Conservation (phyloP, 2,113 vertebrate genomes). For the Corythaeola cristata region DNA sequence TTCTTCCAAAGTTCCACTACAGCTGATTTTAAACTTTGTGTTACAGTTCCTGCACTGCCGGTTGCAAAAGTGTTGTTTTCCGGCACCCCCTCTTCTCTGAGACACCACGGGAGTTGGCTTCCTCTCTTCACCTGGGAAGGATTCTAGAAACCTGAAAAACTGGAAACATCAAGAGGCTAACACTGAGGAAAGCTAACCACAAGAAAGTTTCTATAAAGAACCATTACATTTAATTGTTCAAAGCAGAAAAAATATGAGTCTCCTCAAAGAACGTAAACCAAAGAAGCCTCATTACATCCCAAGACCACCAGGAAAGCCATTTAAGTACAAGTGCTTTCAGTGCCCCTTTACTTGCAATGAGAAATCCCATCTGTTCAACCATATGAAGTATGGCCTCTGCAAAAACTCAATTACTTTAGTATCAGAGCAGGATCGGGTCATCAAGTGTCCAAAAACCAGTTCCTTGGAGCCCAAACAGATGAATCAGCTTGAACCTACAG, state of each 20-base stretch:
- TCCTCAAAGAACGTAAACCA: constrained; percentile 89
- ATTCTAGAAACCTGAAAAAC: constrained; percentile 57
- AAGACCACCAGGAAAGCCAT: constrained; percentile 93
- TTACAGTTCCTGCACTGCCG: constrained; percentile 57
- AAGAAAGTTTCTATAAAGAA: not conserved
- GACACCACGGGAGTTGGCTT: not conserved
- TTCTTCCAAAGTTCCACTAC: not conserved
- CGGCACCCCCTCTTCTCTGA: not conserved
- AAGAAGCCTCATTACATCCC: constrained; percentile 99
- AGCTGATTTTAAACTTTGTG: constrained; percentile 35
- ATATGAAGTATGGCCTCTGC: constrained; percentile 98
- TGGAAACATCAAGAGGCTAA: constrained; percentile 6
- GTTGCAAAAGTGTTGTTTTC: not conserved
- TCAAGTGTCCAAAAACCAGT: constrained; percentile 72
- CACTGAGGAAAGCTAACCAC: not conserved
- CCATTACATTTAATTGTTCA: not conserved
- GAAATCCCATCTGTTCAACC: constrained; percentile 98
- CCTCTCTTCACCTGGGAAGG: not conserved
- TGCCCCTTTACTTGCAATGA: constrained; percentile 99
- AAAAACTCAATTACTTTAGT: constrained; percentile 96
- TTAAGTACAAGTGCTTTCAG: constrained; percentile 99
- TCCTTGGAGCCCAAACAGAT: constrained; percentile 69
- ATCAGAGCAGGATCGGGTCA: constrained; percentile 82
- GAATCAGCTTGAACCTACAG: constrained; percentile 42
- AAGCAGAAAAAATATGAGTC: constrained; percentile 80